Evolutionary conservation across 2,797 vertebrate genomes (phyloP), one percentile per base, ranked within the genome.

Genomic region (Lutjanus campechanus): DNA sequence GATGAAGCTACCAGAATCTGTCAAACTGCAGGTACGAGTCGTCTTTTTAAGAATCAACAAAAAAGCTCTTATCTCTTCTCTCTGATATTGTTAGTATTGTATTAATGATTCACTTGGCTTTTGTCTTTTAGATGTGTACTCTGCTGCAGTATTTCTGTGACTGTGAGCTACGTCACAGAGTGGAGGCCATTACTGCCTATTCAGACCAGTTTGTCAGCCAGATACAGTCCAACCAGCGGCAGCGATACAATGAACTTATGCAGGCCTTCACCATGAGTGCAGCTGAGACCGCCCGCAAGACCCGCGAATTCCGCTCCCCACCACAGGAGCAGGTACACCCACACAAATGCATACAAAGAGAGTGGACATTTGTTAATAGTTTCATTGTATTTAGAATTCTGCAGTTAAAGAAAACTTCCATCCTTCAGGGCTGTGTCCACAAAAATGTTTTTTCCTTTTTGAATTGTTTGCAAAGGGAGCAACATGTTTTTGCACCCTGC

Each of bases 101-200:
- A 22, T n/a, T 5, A 43, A 1, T 55, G 15, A 73, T 54, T 72
- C 0, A 43, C 17, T 59, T 67, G 8, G 3, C 25, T 17, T 78
- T 77, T 73, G 43, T 79, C 51, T 36, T 71, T 71, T 73, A 99
- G 98, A 98, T 98, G 97, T 99, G 98, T 66, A 95, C 96, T 69
- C 95, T 99, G 8, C 95, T 99, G 86, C 97, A 99, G 92, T 97
- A 97, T 89, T 98, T 99, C 94, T 99, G 98, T 75, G 97, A 98
- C 93, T 97, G 97, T 78, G 98, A 99, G 90, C 93, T 98, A 20
- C 97, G 98, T 70, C 98, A 99, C 94, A 95, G 98, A 1, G 97
- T 99, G 9, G 97, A 99, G 90, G 96, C 97, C 71, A 96, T 98
- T 65, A 96, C 96, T 0, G 96, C 98, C 0, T 98, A 97, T 85